Evolutionary conservation across 1,140 invertebrate genomes (phyloP).

Genomic region (Bombus pascuorum): DNA sequence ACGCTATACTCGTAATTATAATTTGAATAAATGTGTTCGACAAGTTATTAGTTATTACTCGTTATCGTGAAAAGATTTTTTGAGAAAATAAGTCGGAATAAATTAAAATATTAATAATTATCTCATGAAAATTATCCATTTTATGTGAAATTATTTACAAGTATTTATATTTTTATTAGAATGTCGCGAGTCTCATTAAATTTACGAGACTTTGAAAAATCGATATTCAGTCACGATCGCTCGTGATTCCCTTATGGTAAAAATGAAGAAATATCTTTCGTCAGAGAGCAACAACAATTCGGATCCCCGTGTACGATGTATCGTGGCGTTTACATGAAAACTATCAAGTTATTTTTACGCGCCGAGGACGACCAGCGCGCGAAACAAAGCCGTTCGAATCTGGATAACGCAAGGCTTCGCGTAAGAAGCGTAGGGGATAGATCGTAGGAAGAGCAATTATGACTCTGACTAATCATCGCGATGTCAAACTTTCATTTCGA

Average conservation of each 20-base stretch:
- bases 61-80: no score
- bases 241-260: no score
- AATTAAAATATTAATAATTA: neutral
- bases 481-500: neutral
- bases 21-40: no score
- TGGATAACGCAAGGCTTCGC: conserved; percentile 38
- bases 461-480: neutral
- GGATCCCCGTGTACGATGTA: neutral
- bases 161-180: no score
- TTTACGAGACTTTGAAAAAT: neutral
- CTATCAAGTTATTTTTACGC: conserved; percentile 46
- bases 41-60: no score
- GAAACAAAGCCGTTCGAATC: conserved; percentile 47
- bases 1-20: no score
- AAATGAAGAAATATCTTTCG: no score
- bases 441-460: conserved; percentile 19
- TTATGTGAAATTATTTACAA: no score
- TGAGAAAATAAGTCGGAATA: neutral
- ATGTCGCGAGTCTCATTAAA: neutral
- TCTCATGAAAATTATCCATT: no score
- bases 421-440: conserved; percentile 11
- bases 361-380: conserved; percentile 36
- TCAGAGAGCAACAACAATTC: neutral
- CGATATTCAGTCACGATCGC: no score
- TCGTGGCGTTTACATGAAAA: conserved; percentile 38